phyloP scores from a whole-genome alignment of 2,888 invertebrate genomes.

The Campoletis raptor region DNA sequence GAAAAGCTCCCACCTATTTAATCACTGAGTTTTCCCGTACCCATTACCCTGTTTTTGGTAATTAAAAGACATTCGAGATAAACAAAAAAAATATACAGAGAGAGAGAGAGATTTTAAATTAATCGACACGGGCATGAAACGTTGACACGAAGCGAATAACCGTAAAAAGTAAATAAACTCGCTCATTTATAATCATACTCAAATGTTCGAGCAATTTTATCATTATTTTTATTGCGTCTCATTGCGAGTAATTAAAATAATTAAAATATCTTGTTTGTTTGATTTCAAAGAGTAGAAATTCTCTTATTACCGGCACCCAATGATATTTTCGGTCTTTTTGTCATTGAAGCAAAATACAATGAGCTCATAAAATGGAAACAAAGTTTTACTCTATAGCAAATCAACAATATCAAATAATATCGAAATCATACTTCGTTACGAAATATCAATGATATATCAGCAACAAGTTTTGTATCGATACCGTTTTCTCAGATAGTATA shows the following conservation, averaged over 20 bases:
- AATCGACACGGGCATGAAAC: slow-evolving; percentile 24
- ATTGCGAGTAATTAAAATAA: neutral
- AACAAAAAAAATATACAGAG: slow-evolving; percentile 6
- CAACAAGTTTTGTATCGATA: slow-evolving; percentile 29
- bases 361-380: neutral
- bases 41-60: slow-evolving; percentile 49
- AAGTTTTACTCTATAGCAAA: neutral
- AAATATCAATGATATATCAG: neutral
- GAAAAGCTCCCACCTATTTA: slow-evolving; percentile 44
- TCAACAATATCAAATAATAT: neutral
- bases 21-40: slow-evolving; percentile 28
- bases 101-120: neutral
- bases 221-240: neutral
- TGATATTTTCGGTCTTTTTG: neutral
- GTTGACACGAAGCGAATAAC: neutral
- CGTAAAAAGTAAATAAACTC: neutral
- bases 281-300: neutral
- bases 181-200: neutral
- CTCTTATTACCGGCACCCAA: neutral
- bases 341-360: neutral
- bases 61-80: slow-evolving; percentile 41
- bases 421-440: neutral
- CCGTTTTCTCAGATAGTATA: neutral
- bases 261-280: neutral
- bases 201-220: neutral